Evolutionary conservation across 2,888 invertebrate genomes (phyloP), one percentile per base, ranked within the genome.

Genomic region (Morpho helenor): DNA sequence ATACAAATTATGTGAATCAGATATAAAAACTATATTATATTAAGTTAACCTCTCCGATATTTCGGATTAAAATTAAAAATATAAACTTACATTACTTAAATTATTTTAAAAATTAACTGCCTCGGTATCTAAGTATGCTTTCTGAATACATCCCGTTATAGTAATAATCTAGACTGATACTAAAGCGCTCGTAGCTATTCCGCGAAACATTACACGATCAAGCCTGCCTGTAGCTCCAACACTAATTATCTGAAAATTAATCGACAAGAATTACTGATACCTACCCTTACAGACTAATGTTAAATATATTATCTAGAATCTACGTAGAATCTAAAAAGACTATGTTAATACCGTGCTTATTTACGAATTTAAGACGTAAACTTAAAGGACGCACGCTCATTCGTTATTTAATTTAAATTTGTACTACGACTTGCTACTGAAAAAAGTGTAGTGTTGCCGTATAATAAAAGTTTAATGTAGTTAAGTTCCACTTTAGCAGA

Each of bases 201-300:
- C 57, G 57, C 53, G 50, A 60, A 49, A 60, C 56, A 59, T 60
- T 51, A 62, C 41, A 55, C 64, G 59, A 66, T 65, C 67, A 66
- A 68, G 66, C 68, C 71, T 70, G 70, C 68, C 71, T 60, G 66
- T 62, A 64, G 67, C 69, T 62, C 64, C 69, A 63, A 64, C 67
- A 64, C 64, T 53, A 68, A 65, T 66, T 59, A 69, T 69, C 69
- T 69, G 69, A 69, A 69, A 69, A 66, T 66, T 59, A 69, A 68
- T 69, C 57, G 60, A 64, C 61, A 61, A 63, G 39, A 57, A 66
- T 68, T 69, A 66, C 56, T 63, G n/a, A 42, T 45, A 55, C 31
- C 54, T 60, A 45, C 8, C 23, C 57, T 57, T 55, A 62, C 48
- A 46, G 9, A 49, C 49, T 60, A 60, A 31, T 23, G 22, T 47